These are phyloP conservation scores for Cephalopachus bancanus DNA, from an alignment of 2,797 vertebrate species.

Conservation along the genomic window DNA sequence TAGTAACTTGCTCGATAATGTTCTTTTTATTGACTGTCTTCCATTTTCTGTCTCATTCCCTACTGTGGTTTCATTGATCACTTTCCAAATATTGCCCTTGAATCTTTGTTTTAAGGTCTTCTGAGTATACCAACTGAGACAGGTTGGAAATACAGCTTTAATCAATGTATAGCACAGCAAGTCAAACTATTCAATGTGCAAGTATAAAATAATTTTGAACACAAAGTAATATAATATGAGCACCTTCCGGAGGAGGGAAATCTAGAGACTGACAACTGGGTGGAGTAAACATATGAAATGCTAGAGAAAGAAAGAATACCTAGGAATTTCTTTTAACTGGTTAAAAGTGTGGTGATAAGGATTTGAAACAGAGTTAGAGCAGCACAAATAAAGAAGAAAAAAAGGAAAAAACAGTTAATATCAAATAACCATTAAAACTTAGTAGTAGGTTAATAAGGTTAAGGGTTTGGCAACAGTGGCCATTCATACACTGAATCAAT, in stretches of 20 bases:
- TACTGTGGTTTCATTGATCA: neutral
- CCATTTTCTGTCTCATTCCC: neutral
- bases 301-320: neutral
- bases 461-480: neutral
- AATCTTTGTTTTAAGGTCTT: neutral
- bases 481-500: neutral
- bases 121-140: neutral
- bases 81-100: neutral
- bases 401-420: neutral
- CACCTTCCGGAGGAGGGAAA: neutral
- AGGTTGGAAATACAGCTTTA: conserved; percentile 3
- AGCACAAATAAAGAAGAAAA: conserved; percentile 3
- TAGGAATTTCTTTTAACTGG: neutral
- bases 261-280: too few species aligned
- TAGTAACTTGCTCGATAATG: neutral
- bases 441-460: neutral
- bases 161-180: neutral
- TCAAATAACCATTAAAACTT: neutral
- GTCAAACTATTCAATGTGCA: neutral
- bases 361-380: neutral
- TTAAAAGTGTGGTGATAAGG: neutral
- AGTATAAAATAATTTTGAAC: neutral
- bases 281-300: neutral
- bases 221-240: neutral
- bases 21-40: neutral